These are phyloP conservation scores for Typhlichthys subterraneus DNA, from an alignment of 2,797 vertebrate species.

Conservation along the genomic window DNA sequence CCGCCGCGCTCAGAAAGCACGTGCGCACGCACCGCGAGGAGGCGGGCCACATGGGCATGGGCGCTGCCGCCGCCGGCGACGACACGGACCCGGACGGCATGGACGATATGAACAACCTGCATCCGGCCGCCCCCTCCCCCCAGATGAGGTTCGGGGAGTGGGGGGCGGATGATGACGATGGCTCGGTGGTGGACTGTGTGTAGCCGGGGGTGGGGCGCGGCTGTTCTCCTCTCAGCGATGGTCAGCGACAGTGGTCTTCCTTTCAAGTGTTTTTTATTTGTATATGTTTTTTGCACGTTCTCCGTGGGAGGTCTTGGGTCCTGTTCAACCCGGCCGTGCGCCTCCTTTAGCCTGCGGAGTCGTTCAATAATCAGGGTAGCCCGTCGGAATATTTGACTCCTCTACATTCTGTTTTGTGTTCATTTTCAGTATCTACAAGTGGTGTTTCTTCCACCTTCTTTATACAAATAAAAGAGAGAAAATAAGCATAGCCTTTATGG, in stretches of 20 bases:
- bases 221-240: neutral
- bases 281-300: neutral
- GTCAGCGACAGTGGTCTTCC: conserved; percentile 2
- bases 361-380: conserved; percentile 14
- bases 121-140: conserved; percentile 71
- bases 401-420: conserved; percentile 24
- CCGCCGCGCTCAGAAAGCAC: conserved; percentile 79
- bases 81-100: conserved; percentile 66
- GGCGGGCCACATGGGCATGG: conserved; percentile 67
- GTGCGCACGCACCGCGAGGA: conserved; percentile 79
- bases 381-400: conserved; percentile 8
- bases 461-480: conserved; percentile 11
- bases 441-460: neutral
- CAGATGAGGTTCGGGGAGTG: conserved; percentile 82
- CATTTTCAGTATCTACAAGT: conserved; percentile 8
- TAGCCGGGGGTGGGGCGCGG: conserved; percentile 30
- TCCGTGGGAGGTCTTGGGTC: conserved; percentile 22
- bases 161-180: conserved; percentile 77
- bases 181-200: conserved; percentile 75
- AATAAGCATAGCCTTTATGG: neutral
- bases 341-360: conserved; percentile 23
- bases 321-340: conserved; percentile 21
- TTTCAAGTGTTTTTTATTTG: neutral
- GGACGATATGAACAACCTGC: conserved; percentile 77
- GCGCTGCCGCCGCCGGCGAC: conserved; percentile 43